Percentiles rank a stretch among this genome's conserved stretches.
Conservation (phyloP, 2,797 vertebrate genomes). For the Cynopterus sphinx region DNA sequence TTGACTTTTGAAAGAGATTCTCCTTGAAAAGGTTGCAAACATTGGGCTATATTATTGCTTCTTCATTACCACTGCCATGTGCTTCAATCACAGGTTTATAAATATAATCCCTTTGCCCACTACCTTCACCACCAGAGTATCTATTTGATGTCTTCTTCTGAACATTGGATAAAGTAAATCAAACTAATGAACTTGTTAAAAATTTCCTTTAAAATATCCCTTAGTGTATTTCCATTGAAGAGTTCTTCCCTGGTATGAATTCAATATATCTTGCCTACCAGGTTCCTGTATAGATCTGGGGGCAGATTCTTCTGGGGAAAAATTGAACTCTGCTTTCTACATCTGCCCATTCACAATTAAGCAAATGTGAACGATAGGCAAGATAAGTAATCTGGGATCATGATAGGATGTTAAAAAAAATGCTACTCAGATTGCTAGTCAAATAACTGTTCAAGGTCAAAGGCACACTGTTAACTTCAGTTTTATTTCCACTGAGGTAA, state of each 20-base stretch:
- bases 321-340: conserved; percentile 12
- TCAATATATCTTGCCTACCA: neutral
- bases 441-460: neutral
- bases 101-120: neutral
- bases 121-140: neutral
- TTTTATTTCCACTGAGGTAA: neutral
- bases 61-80: neutral
- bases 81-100: neutral
- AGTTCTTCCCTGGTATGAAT: neutral
- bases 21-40: neutral
- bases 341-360: neutral
- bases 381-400: neutral
- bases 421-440: neutral
- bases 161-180: neutral
- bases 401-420: neutral
- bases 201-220: conserved; percentile 4
- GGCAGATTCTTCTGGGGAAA: neutral
- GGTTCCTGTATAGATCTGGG: neutral
- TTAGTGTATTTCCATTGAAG: neutral
- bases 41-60: neutral
- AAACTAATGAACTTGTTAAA: neutral
- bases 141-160: neutral
- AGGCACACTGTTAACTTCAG: neutral
- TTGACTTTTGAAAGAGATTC: neutral
- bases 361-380: neutral